Evolutionary conservation across 2,888 invertebrate genomes (phyloP).

Genomic region (Salpingus planirostris): DNA sequence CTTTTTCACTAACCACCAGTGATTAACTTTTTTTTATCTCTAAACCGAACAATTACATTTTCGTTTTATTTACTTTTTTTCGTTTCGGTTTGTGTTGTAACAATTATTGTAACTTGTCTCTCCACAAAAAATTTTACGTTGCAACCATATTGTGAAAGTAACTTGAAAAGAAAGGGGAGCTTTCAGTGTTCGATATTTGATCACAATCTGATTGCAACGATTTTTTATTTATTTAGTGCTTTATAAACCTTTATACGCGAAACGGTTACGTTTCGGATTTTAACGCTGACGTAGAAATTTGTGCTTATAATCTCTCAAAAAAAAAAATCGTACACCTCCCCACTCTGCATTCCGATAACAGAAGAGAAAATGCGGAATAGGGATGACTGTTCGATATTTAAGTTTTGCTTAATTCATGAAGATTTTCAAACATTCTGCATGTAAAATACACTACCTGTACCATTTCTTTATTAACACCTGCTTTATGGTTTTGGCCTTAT

Average conservation of each 20-base stretch:
- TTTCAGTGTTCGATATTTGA: too few species aligned
- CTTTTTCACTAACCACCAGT: conserved; percentile 8
- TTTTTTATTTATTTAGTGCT: conserved; percentile 16
- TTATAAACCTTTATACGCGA: too few species aligned
- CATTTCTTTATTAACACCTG: conserved; percentile 34
- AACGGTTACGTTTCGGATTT: conserved; percentile 12
- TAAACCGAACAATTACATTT: not conserved
- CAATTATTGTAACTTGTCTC: conserved; percentile 27
- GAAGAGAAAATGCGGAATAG: too few species aligned
- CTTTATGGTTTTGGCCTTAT: conserved; percentile 35
- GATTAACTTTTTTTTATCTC: too few species aligned
- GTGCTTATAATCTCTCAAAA: conserved; percentile 19
- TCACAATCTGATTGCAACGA: conserved; percentile 35
- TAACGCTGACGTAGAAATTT: conserved; percentile 23
- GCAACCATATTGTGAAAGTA: conserved; percentile 31
- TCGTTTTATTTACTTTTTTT: conserved; percentile 13
- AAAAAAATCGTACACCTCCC: too few species aligned
- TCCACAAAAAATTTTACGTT: conserved; percentile 16
- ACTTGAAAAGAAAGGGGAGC: not conserved
- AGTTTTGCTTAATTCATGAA: conserved; percentile 21
- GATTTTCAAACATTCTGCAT: conserved; percentile 45
- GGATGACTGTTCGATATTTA: conserved; percentile 4
- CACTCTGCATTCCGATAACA: too few species aligned
- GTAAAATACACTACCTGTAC: conserved; percentile 26
- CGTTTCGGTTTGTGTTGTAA: conserved; percentile 6